Percentiles rank a stretch among this genome's conserved stretches.
Conservation (phyloP, 2,113 vertebrate species). For the Sceloporus tristichus region DNA sequence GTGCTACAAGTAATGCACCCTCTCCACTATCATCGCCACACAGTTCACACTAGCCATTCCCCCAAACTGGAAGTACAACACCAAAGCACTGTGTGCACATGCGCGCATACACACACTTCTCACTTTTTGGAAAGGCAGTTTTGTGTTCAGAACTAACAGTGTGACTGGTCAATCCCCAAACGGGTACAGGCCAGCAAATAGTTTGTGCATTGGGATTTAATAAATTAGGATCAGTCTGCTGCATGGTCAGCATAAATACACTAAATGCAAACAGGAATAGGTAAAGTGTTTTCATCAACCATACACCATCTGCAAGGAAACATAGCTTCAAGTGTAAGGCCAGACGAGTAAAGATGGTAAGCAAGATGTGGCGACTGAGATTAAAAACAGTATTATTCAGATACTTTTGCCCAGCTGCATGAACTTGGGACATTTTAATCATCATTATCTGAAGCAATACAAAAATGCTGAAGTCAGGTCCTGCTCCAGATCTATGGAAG, state of each 20-base stretch:
- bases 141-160: neutral
- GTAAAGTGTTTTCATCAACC: neutral
- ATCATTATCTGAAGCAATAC: neutral
- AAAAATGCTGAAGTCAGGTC: neutral
- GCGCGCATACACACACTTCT: too few species aligned
- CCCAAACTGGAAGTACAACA: neutral
- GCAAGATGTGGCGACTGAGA: neutral
- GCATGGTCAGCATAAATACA: neutral
- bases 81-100: too few species aligned
- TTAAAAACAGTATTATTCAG: neutral
- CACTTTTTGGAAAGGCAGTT: neutral
- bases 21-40: too few species aligned
- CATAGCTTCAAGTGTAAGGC: neutral
- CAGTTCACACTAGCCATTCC: too few species aligned
- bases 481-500: neutral
- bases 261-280: neutral
- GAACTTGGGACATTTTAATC: neutral
- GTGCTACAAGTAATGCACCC: too few species aligned
- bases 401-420: neutral
- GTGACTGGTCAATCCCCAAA: neutral
- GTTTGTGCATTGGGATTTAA: neutral
- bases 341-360: neutral
- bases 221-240: neutral
- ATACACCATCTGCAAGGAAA: neutral
- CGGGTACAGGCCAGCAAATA: neutral